Evolutionary conservation across 2,113 vertebrate genomes (phyloP), one percentile per base, ranked within the genome.

Genomic region (Hipposideros armiger): DNA sequence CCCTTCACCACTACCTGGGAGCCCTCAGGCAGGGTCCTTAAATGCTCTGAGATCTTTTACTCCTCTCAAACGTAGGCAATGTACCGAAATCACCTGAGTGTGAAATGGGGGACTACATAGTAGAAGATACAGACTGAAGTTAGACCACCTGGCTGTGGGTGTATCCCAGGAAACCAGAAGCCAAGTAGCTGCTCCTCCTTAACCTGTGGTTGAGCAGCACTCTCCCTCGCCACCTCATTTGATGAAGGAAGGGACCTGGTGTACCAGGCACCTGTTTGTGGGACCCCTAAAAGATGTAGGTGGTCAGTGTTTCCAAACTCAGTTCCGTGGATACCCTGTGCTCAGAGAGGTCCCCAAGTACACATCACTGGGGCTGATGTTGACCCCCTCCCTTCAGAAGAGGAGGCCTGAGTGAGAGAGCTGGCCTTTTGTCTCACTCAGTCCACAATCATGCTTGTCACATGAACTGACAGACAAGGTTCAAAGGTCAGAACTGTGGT

Each of bases 101-200:
- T 32, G 62, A 50, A 11, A 4, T 3, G 14, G 28, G 74, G 62
- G 54, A 11, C 30, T 40, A 2, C 6, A 0, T 24, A 1, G n/a
- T 28, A 28, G 77, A 40, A 58, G 54, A 5, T 13, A 7, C 76
- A 40, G 7, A 19, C 17, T 36, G 36, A 42, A 26, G n/a, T 42
- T 72, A 47, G 62, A 17, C 20, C 9, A n/a, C 26, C 36, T 36
- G 32, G 47, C 28, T 7, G 20, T 72, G 32, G 47, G 26, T 5
- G 20, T 72, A 36, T 60, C 13, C 9, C 58, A 30, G 36, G 30
- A 45, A 45, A 52, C 60, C 62, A 22, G 78, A 66, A 56, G n/a
- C 28, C 3, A n/a, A 22, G 14, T 14, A 2, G 32, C 26, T 52
- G n/a, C 81, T 82, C 17, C 15, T 69, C 32, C 1, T 5, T 14